Percentiles rank a stretch among this genome's conserved stretches.
phyloP scores from a whole-genome alignment of 2,797 vertebrate species.

The Lacerta agilis region DNA sequence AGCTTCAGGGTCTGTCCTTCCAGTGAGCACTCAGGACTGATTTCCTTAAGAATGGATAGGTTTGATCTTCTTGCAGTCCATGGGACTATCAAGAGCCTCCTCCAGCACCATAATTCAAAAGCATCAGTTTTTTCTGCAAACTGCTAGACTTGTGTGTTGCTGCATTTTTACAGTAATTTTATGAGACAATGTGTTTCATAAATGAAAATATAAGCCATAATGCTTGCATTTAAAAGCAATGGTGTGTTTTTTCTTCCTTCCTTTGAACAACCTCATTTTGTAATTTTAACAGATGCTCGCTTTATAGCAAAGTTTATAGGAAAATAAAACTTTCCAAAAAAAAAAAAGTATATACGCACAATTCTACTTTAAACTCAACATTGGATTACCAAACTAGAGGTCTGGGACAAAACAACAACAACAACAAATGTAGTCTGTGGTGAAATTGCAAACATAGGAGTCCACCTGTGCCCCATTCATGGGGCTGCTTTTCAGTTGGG shows the following conservation, averaged over 20 bases:
- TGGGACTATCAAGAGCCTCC: too few relatives aligned
- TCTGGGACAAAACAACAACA: not conserved
- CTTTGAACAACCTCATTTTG: slow-evolving; percentile 23
- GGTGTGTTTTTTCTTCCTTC: not conserved
- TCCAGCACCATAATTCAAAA: too few relatives aligned
- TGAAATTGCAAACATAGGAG: too few relatives aligned
- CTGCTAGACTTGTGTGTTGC: not conserved
- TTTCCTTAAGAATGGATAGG: too few relatives aligned
- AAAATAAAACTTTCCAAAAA: not conserved
- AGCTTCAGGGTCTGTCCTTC: too few relatives aligned
- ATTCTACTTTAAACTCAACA: not conserved
- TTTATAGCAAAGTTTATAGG: not conserved
- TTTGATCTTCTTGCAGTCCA: too few relatives aligned
- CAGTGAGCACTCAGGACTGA: too few relatives aligned
- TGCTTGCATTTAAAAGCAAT: not conserved
- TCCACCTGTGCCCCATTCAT: too few relatives aligned
- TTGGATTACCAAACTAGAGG: not conserved
- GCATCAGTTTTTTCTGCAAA: too few relatives aligned
- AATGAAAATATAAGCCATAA: slow-evolving; percentile 30
- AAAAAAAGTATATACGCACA: not conserved
- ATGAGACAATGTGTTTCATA: not conserved
- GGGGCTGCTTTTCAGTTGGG: too few relatives aligned
- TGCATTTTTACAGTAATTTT: slow-evolving; percentile 34
- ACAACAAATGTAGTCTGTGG: too few relatives aligned
- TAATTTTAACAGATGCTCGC: not conserved